phyloP scores from a whole-genome alignment of 2,888 invertebrate genomes.

The Sphaerophoria rueppellii region DNA sequence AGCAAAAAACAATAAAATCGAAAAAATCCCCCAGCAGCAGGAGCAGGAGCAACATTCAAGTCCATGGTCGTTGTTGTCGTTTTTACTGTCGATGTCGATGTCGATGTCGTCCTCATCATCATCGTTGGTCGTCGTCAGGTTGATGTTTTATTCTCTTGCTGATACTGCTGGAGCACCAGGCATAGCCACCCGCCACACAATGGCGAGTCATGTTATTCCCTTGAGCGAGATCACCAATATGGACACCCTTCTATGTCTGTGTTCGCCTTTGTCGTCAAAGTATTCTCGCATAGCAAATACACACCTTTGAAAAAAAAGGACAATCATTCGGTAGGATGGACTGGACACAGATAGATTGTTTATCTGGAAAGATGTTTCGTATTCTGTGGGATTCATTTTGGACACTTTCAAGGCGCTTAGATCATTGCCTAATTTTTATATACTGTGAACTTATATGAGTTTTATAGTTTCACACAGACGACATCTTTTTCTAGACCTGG shows the following conservation, averaged over 20 bases:
- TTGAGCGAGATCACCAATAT: constrained; percentile 64
- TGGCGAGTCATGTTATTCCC: constrained; percentile 67
- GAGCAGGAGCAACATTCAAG: constrained; percentile 54
- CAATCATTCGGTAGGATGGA: constrained; percentile 38
- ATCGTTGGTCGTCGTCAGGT: constrained; percentile 50
- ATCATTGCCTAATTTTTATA: background rate
- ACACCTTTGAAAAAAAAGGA: constrained; percentile 28
- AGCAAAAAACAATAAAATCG: background rate
- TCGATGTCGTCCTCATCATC: constrained; percentile 31
- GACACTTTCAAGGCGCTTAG: background rate
- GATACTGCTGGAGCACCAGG: constrained; percentile 37
- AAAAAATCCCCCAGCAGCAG: constrained; percentile 47
- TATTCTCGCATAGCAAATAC: constrained; percentile 34
- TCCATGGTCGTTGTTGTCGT: constrained; percentile 25
- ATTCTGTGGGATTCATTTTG: background rate
- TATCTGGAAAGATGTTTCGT: constrained; percentile 60
- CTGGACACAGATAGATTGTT: constrained; percentile 70
- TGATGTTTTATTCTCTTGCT: constrained; percentile 64
- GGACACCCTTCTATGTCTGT: constrained; percentile 62
- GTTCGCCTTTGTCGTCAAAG: constrained; percentile 22
- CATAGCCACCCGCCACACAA: constrained; percentile 70
- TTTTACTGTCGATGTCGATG: constrained; percentile 10
- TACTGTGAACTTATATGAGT: no score
- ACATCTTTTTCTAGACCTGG: no score
- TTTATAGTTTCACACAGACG: no score